These are phyloP conservation scores for Drosophila pectinifera DNA, from an alignment of 1,140 invertebrate genomes.

Conservation along the genomic window DNA sequence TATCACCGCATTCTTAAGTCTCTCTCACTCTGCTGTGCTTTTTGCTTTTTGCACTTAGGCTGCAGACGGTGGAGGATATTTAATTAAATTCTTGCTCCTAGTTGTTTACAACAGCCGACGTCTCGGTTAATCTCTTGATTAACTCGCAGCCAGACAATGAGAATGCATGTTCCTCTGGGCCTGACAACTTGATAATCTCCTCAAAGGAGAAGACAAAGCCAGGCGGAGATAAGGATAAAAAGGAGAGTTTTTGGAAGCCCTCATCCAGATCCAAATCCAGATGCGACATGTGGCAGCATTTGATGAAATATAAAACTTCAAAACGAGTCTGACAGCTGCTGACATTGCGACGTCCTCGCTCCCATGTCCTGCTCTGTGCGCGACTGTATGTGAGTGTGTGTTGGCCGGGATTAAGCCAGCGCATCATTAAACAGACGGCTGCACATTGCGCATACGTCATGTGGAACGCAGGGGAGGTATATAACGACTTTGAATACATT, in stretches of 20 bases:
- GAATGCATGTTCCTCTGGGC: slow-evolving; percentile 49
- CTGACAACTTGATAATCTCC: slow-evolving; percentile 74
- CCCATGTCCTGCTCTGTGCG: neutral
- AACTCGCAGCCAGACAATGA: slow-evolving; percentile 61
- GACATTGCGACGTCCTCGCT: slow-evolving; percentile 38
- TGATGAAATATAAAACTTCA: slow-evolving; percentile 73
- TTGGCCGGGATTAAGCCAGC: slow-evolving; percentile 40
- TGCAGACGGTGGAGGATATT: slow-evolving; percentile 50
- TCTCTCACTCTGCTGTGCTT: neutral
- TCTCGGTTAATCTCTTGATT: slow-evolving; percentile 64
- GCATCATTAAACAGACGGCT: slow-evolving; percentile 56
- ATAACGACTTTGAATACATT: slow-evolving; percentile 27
- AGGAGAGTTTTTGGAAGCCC: slow-evolving; percentile 14
- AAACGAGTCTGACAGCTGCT: slow-evolving; percentile 69
- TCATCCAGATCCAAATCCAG: slow-evolving; percentile 48
- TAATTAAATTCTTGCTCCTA: slow-evolving; percentile 68
- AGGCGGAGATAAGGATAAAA: slow-evolving; percentile 5
- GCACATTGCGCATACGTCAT: slow-evolving; percentile 72
- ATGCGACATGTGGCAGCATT: slow-evolving; percentile 69
- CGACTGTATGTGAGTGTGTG: neutral
- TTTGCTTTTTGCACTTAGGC: slow-evolving; percentile 11
- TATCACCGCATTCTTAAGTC: neutral
- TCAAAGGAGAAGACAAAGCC: slow-evolving; percentile 10
- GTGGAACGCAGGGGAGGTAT: slow-evolving; percentile 25
- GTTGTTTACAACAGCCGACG: slow-evolving; percentile 49